Base-by-base conservation (phyloP, 2,113 vertebrate genomes). In the Gadus macrocephalus region DNA sequence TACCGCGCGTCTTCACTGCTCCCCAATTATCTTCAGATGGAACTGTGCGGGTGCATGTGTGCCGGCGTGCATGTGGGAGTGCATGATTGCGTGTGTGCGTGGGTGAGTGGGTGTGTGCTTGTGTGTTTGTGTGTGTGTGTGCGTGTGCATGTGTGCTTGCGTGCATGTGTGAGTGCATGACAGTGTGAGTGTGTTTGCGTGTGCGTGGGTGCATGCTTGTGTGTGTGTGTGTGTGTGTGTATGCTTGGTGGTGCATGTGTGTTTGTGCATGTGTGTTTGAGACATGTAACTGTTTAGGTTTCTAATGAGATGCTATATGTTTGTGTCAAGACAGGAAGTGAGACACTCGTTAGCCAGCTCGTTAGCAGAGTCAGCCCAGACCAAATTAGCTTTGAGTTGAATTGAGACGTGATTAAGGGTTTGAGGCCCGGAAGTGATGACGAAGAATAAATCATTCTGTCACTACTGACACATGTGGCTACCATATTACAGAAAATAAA, bases 351-450 rank as follows among this genome's bases (percentile, higher is more conserved):
- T 49, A 49, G 76, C 69, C 80, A 63, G 82, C 83, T 83, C 80
- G 83, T 84, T 85, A 69, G 35, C 53, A 53, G 80, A 86, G 75
- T 83, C 77, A 82, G 86, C 88, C 80, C 78, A 89, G 82, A 85
- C 71, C 77, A 75, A 87, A 86, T 81, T 74, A 83, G 85, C 78
- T 87, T 87, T 84, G 74, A 56, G 79, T 71, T 69, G 79, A 87
- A 84, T 76, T 66, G 80, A 81, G 72, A 83, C 72, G 65, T 70
- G 83, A 86, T 90, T 87, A 84, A 78, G 81, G 85, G 78, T 83
- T 35, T 78, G 71, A 77, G 84, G 83, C 85, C 79, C 31, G 53
- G 77, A 71, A 78, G 68, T 15, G 71, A 62, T 84, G 86, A 84
- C 82, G 14, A 7, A 8, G 15, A 31, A 74, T 82, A 79, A 84